A percentile compares a stretch with the other conserved stretches of the same genome.
phyloP scores from a whole-genome alignment of 2,888 invertebrate genomes.

The Polyommatus iphigenia region DNA sequence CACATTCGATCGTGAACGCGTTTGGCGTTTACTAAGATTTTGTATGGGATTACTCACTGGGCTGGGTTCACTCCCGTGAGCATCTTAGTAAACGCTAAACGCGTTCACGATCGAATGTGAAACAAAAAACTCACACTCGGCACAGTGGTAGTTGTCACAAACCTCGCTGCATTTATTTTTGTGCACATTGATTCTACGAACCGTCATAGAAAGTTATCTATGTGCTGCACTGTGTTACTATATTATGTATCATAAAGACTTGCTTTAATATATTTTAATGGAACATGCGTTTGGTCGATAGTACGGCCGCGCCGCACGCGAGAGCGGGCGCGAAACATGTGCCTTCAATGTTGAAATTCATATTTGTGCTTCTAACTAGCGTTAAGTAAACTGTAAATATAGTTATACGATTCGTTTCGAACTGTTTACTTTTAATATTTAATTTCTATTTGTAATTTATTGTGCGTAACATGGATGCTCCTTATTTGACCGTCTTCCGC shows the following conservation, averaged over 20 bases:
- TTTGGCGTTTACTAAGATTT: too few relatives aligned
- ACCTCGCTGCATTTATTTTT: conserved; percentile 1
- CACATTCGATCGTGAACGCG: too few relatives aligned
- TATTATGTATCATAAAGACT: not conserved
- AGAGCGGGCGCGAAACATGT: conserved; percentile 77
- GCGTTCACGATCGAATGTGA: too few relatives aligned
- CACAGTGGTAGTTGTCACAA: not conserved
- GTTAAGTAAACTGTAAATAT: conserved; percentile 76
- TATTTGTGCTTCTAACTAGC: conserved; percentile 78
- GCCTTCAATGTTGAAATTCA: conserved; percentile 80
- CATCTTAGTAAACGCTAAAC: too few relatives aligned
- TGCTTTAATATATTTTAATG: not conserved
- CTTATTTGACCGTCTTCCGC: conserved; percentile 28
- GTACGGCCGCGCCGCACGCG: conserved; percentile 50
- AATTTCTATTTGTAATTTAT: conserved; percentile 63
- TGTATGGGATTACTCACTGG: too few relatives aligned
- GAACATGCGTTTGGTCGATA: not conserved
- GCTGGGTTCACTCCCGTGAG: too few relatives aligned
- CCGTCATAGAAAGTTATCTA: not conserved
- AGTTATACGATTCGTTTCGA: conserved; percentile 66
- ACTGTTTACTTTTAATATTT: conserved; percentile 75
- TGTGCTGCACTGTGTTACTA: not conserved
- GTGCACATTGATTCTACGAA: too few relatives aligned
- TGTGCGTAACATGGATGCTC: conserved; percentile 42
- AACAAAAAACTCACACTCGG: too few relatives aligned